Percentiles rank a stretch among this genome's conserved stretches.
phyloP scores from a whole-genome alignment of 30 jellyfish, hydroid and myxozoan genomes.

The Catostylus mosaicus region DNA sequence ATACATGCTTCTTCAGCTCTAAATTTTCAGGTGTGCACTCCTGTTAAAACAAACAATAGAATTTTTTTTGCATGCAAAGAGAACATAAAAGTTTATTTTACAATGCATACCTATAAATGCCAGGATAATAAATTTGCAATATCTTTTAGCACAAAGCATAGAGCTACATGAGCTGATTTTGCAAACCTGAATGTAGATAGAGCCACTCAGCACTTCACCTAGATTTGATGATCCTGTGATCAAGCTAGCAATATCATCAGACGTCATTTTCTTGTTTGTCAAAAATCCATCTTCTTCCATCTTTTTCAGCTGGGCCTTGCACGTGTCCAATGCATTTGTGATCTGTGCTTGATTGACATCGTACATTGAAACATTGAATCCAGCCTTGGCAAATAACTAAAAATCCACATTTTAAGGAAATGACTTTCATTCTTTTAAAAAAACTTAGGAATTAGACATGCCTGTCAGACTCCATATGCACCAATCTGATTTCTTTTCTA shows the following conservation, averaged over 20 bases:
- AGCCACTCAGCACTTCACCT: slow-evolving; percentile 64
- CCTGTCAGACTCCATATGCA: too few relatives aligned
- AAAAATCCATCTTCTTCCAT: slow-evolving; percentile 76
- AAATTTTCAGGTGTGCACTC: slow-evolving; percentile 90
- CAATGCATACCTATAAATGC: not conserved
- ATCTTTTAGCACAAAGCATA: too few relatives aligned
- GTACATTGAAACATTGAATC: slow-evolving; percentile 76
- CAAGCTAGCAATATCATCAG: slow-evolving; percentile 44
- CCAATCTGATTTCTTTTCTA: too few relatives aligned
- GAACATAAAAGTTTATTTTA: not conserved
- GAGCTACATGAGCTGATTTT: not conserved
- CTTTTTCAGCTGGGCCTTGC: slow-evolving; percentile 59
- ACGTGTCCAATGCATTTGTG: slow-evolving; percentile 50
- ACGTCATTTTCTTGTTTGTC: slow-evolving; percentile 5
- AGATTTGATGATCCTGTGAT: slow-evolving; percentile 65
- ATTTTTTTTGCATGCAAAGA: not conserved
- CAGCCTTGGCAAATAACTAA: slow-evolving; percentile 92
- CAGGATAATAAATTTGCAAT: too few relatives aligned
- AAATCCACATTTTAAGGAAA: too few relatives aligned
- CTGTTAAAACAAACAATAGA: slow-evolving; percentile 35
- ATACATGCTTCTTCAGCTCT: slow-evolving; percentile 82
- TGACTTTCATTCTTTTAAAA: too few relatives aligned
- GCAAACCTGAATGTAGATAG: slow-evolving; percentile 88
- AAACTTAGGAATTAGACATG: too few relatives aligned
- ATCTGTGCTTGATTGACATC: slow-evolving; percentile 76